Percentiles rank a stretch among this genome's conserved stretches.
Evolutionary conservation across 2,888 invertebrate species (phyloP).

Genomic region (Synanthedon vespiformis): DNA sequence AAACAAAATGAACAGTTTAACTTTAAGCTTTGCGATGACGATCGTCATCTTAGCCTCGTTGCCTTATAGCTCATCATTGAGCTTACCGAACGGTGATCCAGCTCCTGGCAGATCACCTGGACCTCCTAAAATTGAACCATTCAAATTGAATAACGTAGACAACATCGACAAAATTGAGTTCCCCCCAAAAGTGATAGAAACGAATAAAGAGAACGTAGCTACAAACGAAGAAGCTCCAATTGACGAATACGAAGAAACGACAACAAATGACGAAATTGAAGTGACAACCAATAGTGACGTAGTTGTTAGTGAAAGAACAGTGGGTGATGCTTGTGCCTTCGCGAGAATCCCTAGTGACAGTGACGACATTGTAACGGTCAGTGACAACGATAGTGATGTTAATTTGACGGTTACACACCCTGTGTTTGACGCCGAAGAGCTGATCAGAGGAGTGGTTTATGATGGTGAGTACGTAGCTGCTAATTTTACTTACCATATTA

Average conservation of each 20-base stretch:
- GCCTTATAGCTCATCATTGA: constrained; percentile 53
- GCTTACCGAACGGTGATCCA: constrained; percentile 71
- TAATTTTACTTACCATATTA: not conserved
- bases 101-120: constrained; percentile 77
- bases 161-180: constrained; percentile 7
- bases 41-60: constrained; percentile 41
- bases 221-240: constrained; percentile 15
- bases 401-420: constrained; percentile 63
- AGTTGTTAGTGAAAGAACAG: constrained; percentile 22
- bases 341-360: constrained; percentile 55
- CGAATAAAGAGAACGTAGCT: constrained; percentile 20
- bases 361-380: constrained; percentile 48
- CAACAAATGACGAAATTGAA: constrained; percentile 21
- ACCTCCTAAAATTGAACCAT: constrained; percentile 44
- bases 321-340: constrained; percentile 53
- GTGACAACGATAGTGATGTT: constrained; percentile 51
- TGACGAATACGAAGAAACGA: constrained; percentile 34
- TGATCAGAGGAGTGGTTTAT: constrained; percentile 67
- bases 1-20: constrained; percentile 34
- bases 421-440: constrained; percentile 59
- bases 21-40: constrained; percentile 14
- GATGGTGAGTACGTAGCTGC: constrained; percentile 56
- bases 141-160: not conserved
- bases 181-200: constrained; percentile 9
- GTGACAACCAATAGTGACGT: constrained; percentile 29